phyloP scores from a whole-genome alignment of 2,113 vertebrate genomes.

The Larimichthys polyactis region DNA sequence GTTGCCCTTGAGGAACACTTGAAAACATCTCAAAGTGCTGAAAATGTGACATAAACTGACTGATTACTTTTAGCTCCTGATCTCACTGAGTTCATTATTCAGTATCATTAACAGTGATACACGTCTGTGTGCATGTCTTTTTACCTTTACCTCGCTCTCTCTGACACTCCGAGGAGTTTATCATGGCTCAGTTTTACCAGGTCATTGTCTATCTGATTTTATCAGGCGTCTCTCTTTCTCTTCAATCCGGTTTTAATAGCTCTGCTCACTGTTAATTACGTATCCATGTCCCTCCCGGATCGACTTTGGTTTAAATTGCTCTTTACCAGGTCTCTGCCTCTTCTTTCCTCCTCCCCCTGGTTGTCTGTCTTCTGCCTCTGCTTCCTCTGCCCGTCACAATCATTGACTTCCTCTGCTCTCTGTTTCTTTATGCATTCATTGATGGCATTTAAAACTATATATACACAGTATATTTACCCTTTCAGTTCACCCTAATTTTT shows the following conservation, averaged over 20 bases:
- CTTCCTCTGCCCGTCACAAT: neutral
- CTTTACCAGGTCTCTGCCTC: constrained; percentile 35
- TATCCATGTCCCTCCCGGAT: constrained; percentile 26
- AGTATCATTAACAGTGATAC: neutral
- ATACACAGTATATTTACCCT: neutral
- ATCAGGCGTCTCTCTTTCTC: constrained; percentile 62
- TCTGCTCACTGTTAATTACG: constrained; percentile 52
- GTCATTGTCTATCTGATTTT: constrained; percentile 45
- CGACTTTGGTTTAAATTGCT: constrained; percentile 43
- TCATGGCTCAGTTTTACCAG: constrained; percentile 43
- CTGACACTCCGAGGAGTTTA: constrained; percentile 27
- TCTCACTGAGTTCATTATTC: neutral
- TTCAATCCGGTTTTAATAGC: constrained; percentile 44
- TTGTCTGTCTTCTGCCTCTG: neutral
- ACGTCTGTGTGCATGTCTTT: neutral
- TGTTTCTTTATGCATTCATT: neutral
- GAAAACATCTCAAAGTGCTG: neutral
- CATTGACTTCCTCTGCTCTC: neutral
- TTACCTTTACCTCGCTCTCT: neutral
- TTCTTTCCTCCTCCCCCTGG: constrained; percentile 11
- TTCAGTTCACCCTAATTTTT: neutral
- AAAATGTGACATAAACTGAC: neutral
- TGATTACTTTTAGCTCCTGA: neutral
- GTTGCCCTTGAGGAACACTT: too few relatives aligned
- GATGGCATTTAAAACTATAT: neutral